Conservation (phyloP, 2,888 invertebrate species). For the Marasmarcha lunaedactyla region DNA sequence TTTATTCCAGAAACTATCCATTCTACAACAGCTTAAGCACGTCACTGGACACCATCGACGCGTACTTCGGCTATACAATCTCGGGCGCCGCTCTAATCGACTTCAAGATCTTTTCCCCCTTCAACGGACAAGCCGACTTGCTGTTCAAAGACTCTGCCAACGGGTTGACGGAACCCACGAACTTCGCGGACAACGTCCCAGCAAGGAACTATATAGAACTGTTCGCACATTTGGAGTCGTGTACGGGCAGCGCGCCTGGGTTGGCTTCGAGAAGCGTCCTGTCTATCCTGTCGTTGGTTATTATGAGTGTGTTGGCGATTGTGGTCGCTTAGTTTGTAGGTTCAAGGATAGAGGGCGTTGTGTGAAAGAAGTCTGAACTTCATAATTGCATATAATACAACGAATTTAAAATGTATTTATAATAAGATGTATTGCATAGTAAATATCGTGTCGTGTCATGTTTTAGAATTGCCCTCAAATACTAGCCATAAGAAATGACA, state of each 20-base stretch:
- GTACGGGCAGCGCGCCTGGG: slow-evolving; percentile 28
- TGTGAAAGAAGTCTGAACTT: too few species aligned
- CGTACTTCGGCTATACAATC: slow-evolving; percentile 61
- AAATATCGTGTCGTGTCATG: too few species aligned
- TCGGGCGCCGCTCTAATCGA: slow-evolving; percentile 42
- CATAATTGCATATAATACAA: too few species aligned
- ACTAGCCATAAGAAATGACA: too few species aligned
- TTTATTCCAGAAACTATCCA: slow-evolving; percentile 35
- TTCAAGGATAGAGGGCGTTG: too few species aligned
- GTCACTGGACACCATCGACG: slow-evolving; percentile 55
- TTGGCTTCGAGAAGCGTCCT: not conserved
- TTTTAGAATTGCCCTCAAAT: too few species aligned
- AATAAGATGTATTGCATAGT: too few species aligned
- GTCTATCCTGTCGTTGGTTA: not conserved
- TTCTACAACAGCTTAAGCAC: slow-evolving; percentile 35
- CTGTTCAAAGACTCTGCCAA: slow-evolving; percentile 74
- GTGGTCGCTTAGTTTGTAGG: not conserved
- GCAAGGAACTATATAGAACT: slow-evolving; percentile 70
- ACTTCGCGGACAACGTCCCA: slow-evolving; percentile 31
- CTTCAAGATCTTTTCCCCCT: slow-evolving; percentile 70
- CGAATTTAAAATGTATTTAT: too few species aligned
- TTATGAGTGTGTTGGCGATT: not conserved
- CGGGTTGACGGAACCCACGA: slow-evolving; percentile 57
- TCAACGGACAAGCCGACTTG: slow-evolving; percentile 61
- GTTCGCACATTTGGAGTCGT: slow-evolving; percentile 51